Conservation (phyloP, 1,140 invertebrate species). For the Drosophila jambulina region DNA sequence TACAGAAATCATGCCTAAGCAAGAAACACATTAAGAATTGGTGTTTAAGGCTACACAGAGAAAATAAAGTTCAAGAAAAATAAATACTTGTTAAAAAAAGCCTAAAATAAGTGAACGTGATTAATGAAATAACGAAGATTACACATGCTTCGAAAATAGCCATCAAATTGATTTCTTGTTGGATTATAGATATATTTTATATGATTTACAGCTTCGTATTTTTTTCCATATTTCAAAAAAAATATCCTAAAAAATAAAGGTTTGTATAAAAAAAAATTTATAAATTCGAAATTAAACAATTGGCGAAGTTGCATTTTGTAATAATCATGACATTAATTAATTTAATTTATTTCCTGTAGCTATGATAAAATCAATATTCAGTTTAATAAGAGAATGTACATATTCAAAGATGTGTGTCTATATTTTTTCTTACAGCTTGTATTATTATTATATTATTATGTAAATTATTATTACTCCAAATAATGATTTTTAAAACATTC, state of each 20-base stretch:
- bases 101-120: neutral
- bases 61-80: neutral
- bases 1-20: constrained; percentile 2
- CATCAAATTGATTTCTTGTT: neutral
- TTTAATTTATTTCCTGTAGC: too few species aligned
- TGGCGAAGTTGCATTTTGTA: too few species aligned
- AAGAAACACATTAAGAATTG: neutral
- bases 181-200: neutral
- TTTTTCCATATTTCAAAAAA: neutral
- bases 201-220: neutral
- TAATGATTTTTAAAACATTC: neutral
- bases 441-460: neutral
- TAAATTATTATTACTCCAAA: neutral
- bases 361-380: too few species aligned
- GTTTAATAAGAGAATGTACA: too few species aligned
- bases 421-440: neutral
- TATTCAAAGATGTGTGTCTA: too few species aligned
- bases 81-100: neutral
- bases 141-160: neutral
- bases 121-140: too few species aligned
- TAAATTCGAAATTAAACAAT: neutral
- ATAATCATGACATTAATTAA: too few species aligned
- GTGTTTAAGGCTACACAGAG: neutral
- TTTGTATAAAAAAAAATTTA: neutral
- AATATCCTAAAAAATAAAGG: neutral